Conservation (phyloP, 2,888 invertebrate species). For the Drepanosiphum platanoidis region DNA sequence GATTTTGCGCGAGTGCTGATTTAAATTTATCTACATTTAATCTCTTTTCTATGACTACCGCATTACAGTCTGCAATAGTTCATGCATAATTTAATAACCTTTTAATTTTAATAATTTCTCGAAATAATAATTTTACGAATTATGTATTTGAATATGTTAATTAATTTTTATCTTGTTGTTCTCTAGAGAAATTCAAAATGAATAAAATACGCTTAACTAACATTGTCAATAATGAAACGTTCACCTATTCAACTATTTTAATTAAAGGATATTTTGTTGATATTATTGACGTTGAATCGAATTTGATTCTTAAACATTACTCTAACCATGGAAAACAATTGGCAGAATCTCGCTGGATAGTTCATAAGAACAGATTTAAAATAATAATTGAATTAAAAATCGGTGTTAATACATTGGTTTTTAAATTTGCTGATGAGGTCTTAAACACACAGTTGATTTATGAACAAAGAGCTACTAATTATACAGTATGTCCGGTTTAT, state of each 20-base stretch:
- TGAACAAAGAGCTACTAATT: conserved; percentile 71
- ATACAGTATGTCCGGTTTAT: conserved; percentile 81
- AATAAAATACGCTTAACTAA: conserved; percentile 69
- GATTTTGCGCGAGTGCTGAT: conserved; percentile 48
- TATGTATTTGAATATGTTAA: not conserved
- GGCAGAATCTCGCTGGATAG: conserved; percentile 64
- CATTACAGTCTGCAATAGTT: not conserved
- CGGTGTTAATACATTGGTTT: conserved; percentile 72
- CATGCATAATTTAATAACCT: not conserved
- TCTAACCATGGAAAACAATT: conserved; percentile 63
- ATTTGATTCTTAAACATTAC: conserved; percentile 67
- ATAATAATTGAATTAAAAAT: conserved; percentile 42
- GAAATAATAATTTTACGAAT: not conserved
- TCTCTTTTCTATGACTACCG: too few species aligned
- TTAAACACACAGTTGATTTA: conserved; percentile 72
- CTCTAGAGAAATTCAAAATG: not conserved
- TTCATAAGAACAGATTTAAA: conserved; percentile 68
- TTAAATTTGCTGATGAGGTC: conserved; percentile 70
- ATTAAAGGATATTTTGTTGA: conserved; percentile 71
- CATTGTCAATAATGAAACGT: conserved; percentile 73
- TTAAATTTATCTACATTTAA: conserved; percentile 41
- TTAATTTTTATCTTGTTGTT: not conserved
- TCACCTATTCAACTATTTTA: conserved; percentile 73
- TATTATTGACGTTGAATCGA: conserved; percentile 68
- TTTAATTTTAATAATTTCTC: not conserved